phyloP scores from a whole-genome alignment of 2,113 vertebrate genomes.

The Chrysochloris asiatica region DNA sequence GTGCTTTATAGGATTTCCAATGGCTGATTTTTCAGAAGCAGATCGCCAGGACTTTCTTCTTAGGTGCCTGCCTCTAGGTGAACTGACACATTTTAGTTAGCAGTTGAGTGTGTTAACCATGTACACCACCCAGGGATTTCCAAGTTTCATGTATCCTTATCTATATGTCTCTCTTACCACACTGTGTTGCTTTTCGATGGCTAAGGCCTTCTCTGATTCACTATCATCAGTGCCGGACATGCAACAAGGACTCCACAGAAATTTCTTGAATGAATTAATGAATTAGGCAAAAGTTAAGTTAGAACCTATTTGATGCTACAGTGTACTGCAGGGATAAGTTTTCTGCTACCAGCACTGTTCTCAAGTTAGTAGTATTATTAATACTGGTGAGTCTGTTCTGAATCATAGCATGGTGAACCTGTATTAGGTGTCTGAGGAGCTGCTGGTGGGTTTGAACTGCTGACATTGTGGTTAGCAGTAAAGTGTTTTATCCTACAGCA shows the following conservation, averaged over 20 bases:
- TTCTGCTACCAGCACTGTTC: no score
- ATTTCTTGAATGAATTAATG: not conserved
- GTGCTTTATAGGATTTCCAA: not conserved
- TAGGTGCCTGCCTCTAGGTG: not conserved
- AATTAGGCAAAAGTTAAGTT: not conserved
- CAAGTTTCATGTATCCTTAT: not conserved
- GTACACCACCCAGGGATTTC: not conserved
- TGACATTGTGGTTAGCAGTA: no score
- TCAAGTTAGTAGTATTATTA: fast-evolving
- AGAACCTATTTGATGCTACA: not conserved
- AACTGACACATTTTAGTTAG: not conserved
- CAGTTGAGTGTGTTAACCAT: not conserved
- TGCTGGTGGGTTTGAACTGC: no score
- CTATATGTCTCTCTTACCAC: not conserved
- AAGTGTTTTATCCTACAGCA: no score
- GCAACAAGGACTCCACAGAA: not conserved
- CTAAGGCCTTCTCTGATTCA: not conserved
- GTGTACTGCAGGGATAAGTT: not conserved
- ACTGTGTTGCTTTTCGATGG: not conserved
- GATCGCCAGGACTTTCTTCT: not conserved
- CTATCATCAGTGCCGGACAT: not conserved
- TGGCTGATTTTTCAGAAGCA: not conserved
- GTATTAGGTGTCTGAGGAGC: no score
- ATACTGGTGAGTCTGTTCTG: no score
- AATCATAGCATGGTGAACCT: no score